Evolutionary conservation across 2,113 vertebrate species (phyloP), one percentile per base, ranked within the genome.

Genomic region (Recurvirostra avosetta): DNA sequence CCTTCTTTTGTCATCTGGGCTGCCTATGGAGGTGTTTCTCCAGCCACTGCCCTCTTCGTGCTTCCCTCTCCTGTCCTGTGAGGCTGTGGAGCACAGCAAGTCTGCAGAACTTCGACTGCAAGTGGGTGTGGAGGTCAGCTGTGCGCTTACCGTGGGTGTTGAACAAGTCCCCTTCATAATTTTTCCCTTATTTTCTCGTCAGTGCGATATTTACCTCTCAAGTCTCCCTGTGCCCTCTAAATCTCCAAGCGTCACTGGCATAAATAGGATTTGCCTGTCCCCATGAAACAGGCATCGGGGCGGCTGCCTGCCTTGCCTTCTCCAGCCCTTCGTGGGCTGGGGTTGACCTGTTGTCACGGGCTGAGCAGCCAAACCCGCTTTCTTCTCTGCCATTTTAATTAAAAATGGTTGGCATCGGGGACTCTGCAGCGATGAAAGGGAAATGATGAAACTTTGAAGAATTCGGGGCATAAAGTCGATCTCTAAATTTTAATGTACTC

Each of bases 401-500:
- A 87, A 88, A 95, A 92, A 86, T 86, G n/a, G 45, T 89, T 90
- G 88, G 59, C 71, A 94, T 95, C 53, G 86, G 76, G 93, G 84
- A 43, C 70, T 95, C 90, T 95, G 84, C 26, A 73, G 70, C 40
- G 26, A 75, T 92, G 84, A 94, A 97, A 94, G 92, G 86, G 90
- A 95, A 90, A 92, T 8, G 92, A 94, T 90, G 88, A 89, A 95
- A 97, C 90, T 80, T 92, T 80, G 88, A 85, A 97, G 94, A 95
- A 89, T 90, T 55, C 52, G 74, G 71, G 67, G 65, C 56, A 96
- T 88, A 89, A 80, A 91, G 90, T 68, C 34, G 59, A 92, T 96
- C 95, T 96, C 81, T 87, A 85, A 66, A 92, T 97, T 88, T 95
- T 96, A 95, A 90, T 92, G 96, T 96, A 94, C 95, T 97, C 81